A percentile compares a stretch with the other conserved stretches of the same genome.
phyloP scores from a whole-genome alignment of 2,888 invertebrate genomes.

The Thera obeliscata region DNA sequence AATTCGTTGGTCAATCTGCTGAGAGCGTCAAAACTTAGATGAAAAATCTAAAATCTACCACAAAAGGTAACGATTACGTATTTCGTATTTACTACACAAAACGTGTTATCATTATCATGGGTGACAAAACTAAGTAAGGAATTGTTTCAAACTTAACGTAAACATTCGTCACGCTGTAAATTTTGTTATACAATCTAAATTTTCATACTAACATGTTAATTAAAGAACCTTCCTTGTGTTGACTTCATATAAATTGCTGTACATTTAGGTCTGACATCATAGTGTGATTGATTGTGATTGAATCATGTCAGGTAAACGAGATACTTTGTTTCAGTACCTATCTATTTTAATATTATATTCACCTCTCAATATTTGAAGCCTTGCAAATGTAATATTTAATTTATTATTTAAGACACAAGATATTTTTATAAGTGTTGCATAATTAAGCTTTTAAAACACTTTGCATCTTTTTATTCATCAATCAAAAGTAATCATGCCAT shows the following conservation, averaged over 20 bases:
- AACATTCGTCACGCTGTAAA: background rate
- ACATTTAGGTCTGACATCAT: constrained; percentile 30
- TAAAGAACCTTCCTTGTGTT: constrained; percentile 27
- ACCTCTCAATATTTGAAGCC: background rate
- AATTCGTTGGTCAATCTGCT: constrained; percentile 51
- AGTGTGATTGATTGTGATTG: constrained; percentile 31
- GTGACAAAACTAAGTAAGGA: constrained; percentile 5
- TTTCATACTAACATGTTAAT: constrained; percentile 28
- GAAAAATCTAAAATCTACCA: constrained; percentile 45
- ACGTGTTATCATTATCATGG: background rate
- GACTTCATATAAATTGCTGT: constrained; percentile 30
- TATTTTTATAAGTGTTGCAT: no score
- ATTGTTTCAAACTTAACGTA: background rate
- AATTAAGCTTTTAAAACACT: background rate
- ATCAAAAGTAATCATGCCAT: background rate
- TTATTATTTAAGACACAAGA: no score
- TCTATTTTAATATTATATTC: background rate
- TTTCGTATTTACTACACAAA: background rate
- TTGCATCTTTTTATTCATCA: background rate
- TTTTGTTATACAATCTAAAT: constrained; percentile 2
- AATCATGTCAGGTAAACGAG: constrained; percentile 40
- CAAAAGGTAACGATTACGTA: constrained; percentile 44
- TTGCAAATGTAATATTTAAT: background rate
- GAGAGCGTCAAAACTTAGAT: constrained; percentile 4
- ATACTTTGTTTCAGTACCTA: constrained; percentile 13